Base-by-base conservation (phyloP, 2,888 invertebrate genomes). In the Villa cingulata region DNA sequence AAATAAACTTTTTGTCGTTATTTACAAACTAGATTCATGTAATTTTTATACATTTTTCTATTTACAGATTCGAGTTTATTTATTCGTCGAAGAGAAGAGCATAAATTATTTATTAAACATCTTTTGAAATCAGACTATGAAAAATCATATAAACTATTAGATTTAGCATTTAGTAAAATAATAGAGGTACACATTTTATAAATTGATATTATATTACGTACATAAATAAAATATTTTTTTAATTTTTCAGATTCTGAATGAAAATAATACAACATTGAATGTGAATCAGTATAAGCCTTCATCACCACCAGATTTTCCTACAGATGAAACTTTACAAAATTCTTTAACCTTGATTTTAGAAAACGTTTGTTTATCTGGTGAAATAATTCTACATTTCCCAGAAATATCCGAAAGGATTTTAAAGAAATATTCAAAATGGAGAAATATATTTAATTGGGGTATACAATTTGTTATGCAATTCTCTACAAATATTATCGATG, bases 371-470 rank as follows among this genome's bases (percentile, higher is more conserved):
- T 43, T 52, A 2, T 41, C 44, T 17, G 56, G 54, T 1, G 58
- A 58, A 32, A 52, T 56, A 9, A 18, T 59, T 3, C 37, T 59
- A 17, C 58, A 58, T 38, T 56, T 58, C 29, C 59, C 57, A 5
- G 57, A 59, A 27, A 57, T 57, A 16, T 51, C 56, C 0, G 53
- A 53, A 44, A 50, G 52, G 6, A 46, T 57, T 16, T 47, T 58
- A 18, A 41, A 45, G 15, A 53, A 51, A 43, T 23, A 48, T 12
- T 5, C 46, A 0, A 48, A 52, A 15, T 59, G 58, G 57, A 54
- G 52, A 32, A 29, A 43, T 3, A 52, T 43, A 2, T 42, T 58
- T 10, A 54, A 54, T 42, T 58, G 57, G 57, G 56, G 57, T 19
- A 52, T 54, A 10, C 41, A 49, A 1, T 58, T 57, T 39, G 54